Evolutionary conservation across 2,888 invertebrate species (phyloP).

Genomic region (Pristionchus mayeri): DNA sequence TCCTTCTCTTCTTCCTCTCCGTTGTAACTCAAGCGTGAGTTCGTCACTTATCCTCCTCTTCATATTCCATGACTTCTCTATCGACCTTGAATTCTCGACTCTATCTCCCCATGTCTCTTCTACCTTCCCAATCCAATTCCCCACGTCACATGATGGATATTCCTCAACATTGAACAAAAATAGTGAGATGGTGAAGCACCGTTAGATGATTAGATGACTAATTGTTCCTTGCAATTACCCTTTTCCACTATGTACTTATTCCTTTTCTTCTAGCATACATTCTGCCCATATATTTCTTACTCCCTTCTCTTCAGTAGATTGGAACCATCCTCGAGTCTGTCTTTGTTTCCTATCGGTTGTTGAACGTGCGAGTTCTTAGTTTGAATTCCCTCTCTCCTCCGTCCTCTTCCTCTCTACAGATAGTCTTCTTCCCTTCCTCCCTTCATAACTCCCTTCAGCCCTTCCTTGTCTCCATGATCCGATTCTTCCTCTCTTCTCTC

Average conservation of each 20-base stretch:
- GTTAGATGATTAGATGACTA: no score
- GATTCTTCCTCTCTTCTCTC: constrained; percentile 10
- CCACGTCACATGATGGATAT: no score
- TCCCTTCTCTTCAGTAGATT: no score
- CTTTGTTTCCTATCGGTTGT: no score
- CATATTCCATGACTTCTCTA: constrained; percentile 34
- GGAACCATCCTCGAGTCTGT: no score
- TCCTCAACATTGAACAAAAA: no score
- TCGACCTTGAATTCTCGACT: constrained; percentile 33
- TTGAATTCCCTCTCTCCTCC: not conserved
- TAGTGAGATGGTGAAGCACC: no score
- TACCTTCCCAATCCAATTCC: constrained; percentile 15
- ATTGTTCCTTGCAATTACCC: no score
- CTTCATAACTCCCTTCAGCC: not conserved
- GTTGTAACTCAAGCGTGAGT: not conserved
- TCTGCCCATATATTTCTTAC: no score
- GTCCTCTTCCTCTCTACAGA: not conserved
- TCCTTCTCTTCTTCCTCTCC: not conserved
- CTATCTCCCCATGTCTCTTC: not conserved
- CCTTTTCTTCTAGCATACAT: no score
- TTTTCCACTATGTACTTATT: no score
- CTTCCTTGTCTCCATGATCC: not conserved
- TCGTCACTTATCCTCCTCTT: not conserved
- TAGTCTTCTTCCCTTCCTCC: not conserved
- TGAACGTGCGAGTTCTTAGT: not conserved